A percentile compares a stretch with the other conserved stretches of the same genome.
phyloP scores from a whole-genome alignment of 2,888 invertebrate genomes.

The Pseudolycoriella hygida region DNA sequence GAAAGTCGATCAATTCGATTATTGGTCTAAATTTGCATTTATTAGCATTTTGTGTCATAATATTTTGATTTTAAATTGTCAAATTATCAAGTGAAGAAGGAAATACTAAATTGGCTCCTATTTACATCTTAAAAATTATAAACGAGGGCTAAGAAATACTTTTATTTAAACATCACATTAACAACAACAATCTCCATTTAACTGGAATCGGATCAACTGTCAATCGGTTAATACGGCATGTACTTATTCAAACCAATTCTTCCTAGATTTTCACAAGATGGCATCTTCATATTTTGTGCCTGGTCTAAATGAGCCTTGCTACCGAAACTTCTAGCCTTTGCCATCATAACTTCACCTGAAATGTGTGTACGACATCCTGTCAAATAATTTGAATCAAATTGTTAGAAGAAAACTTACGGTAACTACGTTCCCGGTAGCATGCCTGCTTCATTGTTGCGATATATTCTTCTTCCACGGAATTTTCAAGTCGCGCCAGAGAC shows the following conservation, averaged over 20 bases:
- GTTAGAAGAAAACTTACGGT: slow-evolving; percentile 31
- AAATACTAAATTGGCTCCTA: too few species aligned
- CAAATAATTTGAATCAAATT: background rate
- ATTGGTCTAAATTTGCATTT: too few species aligned
- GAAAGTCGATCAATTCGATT: too few species aligned
- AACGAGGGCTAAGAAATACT: too few species aligned
- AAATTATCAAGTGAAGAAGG: too few species aligned
- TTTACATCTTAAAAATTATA: too few species aligned
- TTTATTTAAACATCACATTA: too few species aligned
- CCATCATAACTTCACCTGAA: slow-evolving; percentile 71
- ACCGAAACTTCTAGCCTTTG: slow-evolving; percentile 87
- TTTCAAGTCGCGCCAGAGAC: slow-evolving; percentile 68
- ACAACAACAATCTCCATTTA: too few species aligned
- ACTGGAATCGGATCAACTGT: too few species aligned
- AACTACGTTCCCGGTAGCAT: slow-evolving; percentile 83
- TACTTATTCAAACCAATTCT: slow-evolving; percentile 23
- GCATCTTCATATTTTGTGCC: slow-evolving; percentile 66
- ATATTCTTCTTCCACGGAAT: slow-evolving; percentile 89
- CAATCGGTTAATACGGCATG: too few species aligned
- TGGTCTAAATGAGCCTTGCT: slow-evolving; percentile 63
- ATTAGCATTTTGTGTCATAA: too few species aligned
- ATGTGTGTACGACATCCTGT: slow-evolving; percentile 14
- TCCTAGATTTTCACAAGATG: slow-evolving; percentile 59
- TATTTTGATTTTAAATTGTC: too few species aligned
- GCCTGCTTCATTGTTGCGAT: slow-evolving; percentile 67